These are phyloP conservation scores for Betta splendens DNA, from an alignment of 2,797 vertebrate species.

Conservation along the genomic window DNA sequence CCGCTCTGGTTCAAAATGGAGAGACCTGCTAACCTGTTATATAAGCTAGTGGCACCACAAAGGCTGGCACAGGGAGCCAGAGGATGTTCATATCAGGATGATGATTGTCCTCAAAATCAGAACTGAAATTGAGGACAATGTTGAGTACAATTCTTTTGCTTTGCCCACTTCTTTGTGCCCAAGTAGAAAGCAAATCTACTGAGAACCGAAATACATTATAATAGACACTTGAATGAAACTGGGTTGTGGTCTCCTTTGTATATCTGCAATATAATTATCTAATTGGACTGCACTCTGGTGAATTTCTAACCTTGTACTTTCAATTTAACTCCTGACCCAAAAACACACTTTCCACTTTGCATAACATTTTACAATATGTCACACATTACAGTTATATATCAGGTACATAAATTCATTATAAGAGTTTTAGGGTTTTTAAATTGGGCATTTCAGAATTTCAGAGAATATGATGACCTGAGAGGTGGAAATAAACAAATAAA, in stretches of 20 bases:
- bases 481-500: too few species aligned
- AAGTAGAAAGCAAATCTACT: slow-evolving; percentile 20
- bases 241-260: slow-evolving; percentile 28
- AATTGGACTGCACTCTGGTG: slow-evolving; percentile 49
- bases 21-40: slow-evolving; percentile 41
- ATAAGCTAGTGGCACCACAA: slow-evolving; percentile 29
- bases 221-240: slow-evolving; percentile 20
- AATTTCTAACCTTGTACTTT: slow-evolving; percentile 39
- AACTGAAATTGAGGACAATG: slow-evolving; percentile 42
- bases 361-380: slow-evolving; percentile 23
- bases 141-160: slow-evolving; percentile 27
- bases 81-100: slow-evolving; percentile 8
- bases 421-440: too few species aligned
- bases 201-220: slow-evolving; percentile 1
- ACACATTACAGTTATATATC: not conserved
- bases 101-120: too few species aligned
- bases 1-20: slow-evolving; percentile 18
- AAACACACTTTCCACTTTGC: slow-evolving; percentile 48
- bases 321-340: slow-evolving; percentile 39
- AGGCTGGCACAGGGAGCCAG: slow-evolving; percentile 16
- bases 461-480: too few species aligned
- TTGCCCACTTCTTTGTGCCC: slow-evolving; percentile 7
- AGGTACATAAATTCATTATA: too few species aligned
- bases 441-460: too few species aligned
- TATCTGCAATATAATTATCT: slow-evolving; percentile 18